Evolutionary conservation across 1,140 invertebrate species (phyloP).

Genomic region (Aleiodes sp.): DNA sequence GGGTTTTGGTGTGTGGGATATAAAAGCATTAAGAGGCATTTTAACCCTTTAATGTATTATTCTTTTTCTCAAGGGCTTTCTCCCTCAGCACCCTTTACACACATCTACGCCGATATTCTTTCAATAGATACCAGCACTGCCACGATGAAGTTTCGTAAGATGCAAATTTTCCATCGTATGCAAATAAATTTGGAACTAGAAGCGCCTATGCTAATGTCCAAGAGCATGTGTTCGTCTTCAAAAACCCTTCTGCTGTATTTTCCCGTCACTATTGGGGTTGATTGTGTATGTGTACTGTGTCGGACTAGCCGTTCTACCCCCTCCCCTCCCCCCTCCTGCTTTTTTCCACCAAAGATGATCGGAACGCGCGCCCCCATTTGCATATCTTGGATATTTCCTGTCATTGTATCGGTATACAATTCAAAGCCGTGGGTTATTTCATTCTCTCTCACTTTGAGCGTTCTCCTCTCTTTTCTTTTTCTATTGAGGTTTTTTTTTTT

Average conservation of each 20-base stretch:
- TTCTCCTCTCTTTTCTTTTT: background rate
- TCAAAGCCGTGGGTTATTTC: constrained; percentile 32
- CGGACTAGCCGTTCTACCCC: constrained; percentile 9
- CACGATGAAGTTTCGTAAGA: constrained; percentile 54
- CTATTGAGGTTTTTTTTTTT: constrained; percentile 1
- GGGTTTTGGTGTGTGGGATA: constrained; percentile 27
- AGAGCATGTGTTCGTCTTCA: constrained; percentile 65
- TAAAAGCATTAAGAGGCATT: constrained; percentile 61
- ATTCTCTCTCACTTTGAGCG: constrained; percentile 47
- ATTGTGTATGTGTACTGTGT: constrained; percentile 3
- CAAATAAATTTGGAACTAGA: constrained; percentile 50
- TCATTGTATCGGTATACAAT: constrained; percentile 43
- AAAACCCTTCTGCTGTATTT: constrained; percentile 53
- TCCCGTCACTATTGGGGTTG: constrained; percentile 42
- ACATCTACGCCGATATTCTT: constrained; percentile 48
- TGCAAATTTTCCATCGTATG: constrained; percentile 66
- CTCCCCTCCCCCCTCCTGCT: constrained; percentile 28
- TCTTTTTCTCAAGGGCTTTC: constrained; percentile 49
- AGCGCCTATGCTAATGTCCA: constrained; percentile 62
- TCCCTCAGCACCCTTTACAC: constrained; percentile 35
- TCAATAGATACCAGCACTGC: constrained; percentile 51
- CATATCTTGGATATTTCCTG: constrained; percentile 67
- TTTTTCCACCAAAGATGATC: constrained; percentile 61
- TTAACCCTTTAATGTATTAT: constrained; percentile 65
- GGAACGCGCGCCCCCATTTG: constrained; percentile 58